phyloP scores from a whole-genome alignment of 2,113 vertebrate species.

The Brachypteracias leptosomus region DNA sequence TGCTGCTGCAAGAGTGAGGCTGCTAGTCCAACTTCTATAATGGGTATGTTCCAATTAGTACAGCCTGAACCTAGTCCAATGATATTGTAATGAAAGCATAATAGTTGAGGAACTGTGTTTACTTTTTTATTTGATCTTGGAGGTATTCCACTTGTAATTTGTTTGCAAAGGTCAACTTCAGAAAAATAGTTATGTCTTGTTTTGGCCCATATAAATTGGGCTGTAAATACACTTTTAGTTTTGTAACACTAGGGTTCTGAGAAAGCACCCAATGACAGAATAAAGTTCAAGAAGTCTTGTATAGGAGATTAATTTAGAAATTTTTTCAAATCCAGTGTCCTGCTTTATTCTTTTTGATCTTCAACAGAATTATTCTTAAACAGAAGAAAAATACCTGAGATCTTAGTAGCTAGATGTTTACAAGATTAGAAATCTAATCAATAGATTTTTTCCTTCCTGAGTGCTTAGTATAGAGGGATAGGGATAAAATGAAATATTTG shows the following conservation, averaged over 20 bases:
- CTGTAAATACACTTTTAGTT: constrained; percentile 56
- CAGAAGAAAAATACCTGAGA: background rate
- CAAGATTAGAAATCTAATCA: background rate
- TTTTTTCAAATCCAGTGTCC: background rate
- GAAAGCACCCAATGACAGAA: constrained; percentile 4
- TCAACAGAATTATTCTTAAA: constrained; percentile 4
- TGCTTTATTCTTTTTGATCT: background rate
- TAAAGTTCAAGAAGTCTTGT: constrained; percentile 15
- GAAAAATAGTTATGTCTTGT: constrained; percentile 46
- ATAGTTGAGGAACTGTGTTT: background rate
- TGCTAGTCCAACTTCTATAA: constrained; percentile 20
- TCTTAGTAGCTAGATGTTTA: background rate
- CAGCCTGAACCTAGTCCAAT: background rate
- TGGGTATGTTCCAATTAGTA: constrained; percentile 58
- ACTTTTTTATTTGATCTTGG: constrained; percentile 34
- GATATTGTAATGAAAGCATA: constrained; percentile 11
- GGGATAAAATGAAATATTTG: background rate
- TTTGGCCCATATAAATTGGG: constrained; percentile 32
- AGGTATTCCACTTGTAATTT: constrained; percentile 34
- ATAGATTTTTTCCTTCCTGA: background rate
- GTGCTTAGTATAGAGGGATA: background rate
- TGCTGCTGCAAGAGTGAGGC: constrained; percentile 49
- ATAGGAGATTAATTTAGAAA: constrained; percentile 46
- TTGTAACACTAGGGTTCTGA: constrained; percentile 23
- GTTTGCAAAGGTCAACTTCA: constrained; percentile 18